Evolutionary conservation across 2,888 invertebrate genomes (phyloP).

Genomic region (Polyommatus iphigenia): DNA sequence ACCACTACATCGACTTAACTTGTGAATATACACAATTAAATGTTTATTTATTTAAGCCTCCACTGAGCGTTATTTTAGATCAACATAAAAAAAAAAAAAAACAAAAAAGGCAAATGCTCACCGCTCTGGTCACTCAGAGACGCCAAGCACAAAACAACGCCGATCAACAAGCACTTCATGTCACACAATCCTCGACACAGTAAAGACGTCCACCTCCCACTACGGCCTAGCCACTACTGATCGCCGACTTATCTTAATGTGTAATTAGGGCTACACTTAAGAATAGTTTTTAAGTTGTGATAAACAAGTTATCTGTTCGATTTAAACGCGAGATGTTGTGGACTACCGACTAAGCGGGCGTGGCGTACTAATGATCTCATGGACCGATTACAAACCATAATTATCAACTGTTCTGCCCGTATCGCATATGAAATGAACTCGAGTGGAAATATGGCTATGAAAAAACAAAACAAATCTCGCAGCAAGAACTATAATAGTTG

Average conservation of each 20-base stretch:
- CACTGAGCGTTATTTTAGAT: not conserved
- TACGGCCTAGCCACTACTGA: constrained; percentile 59
- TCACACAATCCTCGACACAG: constrained; percentile 62
- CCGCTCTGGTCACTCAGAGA: constrained; percentile 57
- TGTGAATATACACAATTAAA: not conserved
- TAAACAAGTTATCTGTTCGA: constrained; percentile 28
- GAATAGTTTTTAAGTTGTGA: constrained; percentile 29
- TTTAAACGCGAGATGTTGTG: constrained; percentile 36
- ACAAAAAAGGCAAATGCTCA: constrained; percentile 48
- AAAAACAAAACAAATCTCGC: no score
- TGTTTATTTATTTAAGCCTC: not conserved
- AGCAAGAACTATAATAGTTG: no score
- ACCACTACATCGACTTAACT: no score
- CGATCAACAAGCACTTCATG: constrained; percentile 67
- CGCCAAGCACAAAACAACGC: constrained; percentile 58
- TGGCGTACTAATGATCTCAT: constrained; percentile 42
- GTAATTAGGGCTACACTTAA: constrained; percentile 26
- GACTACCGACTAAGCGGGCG: constrained; percentile 37
- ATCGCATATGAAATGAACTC: not conserved
- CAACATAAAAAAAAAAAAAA: not conserved
- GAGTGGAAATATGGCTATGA: not conserved
- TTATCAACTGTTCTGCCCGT: constrained; percentile 18
- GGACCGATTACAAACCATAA: constrained; percentile 25
- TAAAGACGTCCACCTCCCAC: constrained; percentile 56
- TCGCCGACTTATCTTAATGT: constrained; percentile 36